phyloP scores from a whole-genome alignment of 2,888 invertebrate genomes.

The Phalera bucephala region DNA sequence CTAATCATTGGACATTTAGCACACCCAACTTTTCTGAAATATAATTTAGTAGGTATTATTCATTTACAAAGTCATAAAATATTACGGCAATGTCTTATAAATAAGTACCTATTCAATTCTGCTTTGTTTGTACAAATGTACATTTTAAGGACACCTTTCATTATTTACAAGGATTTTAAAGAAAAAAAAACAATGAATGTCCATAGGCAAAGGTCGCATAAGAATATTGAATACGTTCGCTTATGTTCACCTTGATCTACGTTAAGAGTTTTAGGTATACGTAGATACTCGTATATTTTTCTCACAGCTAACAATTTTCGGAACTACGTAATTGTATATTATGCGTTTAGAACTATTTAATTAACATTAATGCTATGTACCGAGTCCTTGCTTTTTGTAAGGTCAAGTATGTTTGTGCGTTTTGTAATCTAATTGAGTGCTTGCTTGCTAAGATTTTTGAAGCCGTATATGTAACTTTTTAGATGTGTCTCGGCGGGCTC shows the following conservation, averaged over 20 bases:
- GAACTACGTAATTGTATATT: slow-evolving; percentile 5
- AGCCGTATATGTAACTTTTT: slow-evolving; percentile 20
- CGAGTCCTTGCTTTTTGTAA: no score
- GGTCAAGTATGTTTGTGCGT: no score
- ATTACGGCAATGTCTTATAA: slow-evolving; percentile 18
- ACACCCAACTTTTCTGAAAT: no score
- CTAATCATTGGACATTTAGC: no score
- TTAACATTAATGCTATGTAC: no score
- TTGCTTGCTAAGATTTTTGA: no score
- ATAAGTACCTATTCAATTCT: slow-evolving; percentile 40
- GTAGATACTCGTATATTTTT: slow-evolving; percentile 7
- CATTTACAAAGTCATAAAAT: no score
- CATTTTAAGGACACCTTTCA: slow-evolving; percentile 66
- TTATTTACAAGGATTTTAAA: slow-evolving; percentile 72
- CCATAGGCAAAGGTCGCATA: slow-evolving; percentile 62
- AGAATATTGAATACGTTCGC: slow-evolving; percentile 60
- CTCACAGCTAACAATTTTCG: slow-evolving; percentile 19
- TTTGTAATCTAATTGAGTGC: no score
- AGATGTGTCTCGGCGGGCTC: slow-evolving; percentile 25
- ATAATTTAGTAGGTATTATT: no score
- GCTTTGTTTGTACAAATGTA: slow-evolving; percentile 67
- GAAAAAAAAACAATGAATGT: slow-evolving; percentile 65
- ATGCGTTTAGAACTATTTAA: no score
- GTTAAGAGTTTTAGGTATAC: slow-evolving; percentile 32
- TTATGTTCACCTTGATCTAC: slow-evolving; percentile 61